These are phyloP conservation scores for Tachina grossa DNA, from an alignment of 2,888 invertebrate genomes.

Conservation along the genomic window DNA sequence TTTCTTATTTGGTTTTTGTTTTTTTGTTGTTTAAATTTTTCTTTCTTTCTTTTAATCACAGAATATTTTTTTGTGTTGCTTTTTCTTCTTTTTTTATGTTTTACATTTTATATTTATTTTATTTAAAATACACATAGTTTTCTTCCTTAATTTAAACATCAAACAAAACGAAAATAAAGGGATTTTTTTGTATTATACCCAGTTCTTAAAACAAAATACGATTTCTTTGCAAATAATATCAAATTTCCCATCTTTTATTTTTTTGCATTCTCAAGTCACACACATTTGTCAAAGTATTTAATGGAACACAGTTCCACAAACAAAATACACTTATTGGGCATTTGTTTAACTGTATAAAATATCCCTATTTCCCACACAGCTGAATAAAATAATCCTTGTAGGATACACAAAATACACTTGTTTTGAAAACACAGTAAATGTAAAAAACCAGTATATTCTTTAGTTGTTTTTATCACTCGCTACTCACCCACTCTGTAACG, in stretches of 20 bases:
- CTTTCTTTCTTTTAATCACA: no score
- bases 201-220: not conserved
- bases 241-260: not conserved
- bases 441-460: not conserved
- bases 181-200: not conserved
- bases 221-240: not conserved
- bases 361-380: not conserved
- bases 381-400: slow-evolving; percentile 11
- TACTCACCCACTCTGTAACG: not conserved
- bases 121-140: no score
- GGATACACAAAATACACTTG: slow-evolving; percentile 1
- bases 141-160: no score
- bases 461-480: not conserved
- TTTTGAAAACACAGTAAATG: not conserved
- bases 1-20: no score
- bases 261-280: not conserved
- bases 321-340: not conserved
- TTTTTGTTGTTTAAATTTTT: no score
- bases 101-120: no score
- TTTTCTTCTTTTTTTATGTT: no score
- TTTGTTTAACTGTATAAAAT: not conserved
- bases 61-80: no score
- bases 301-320: not conserved
- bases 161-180: not conserved
- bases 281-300: not conserved